Base-by-base conservation (phyloP, 2,888 invertebrate species). In the Pelosia muscerda region DNA sequence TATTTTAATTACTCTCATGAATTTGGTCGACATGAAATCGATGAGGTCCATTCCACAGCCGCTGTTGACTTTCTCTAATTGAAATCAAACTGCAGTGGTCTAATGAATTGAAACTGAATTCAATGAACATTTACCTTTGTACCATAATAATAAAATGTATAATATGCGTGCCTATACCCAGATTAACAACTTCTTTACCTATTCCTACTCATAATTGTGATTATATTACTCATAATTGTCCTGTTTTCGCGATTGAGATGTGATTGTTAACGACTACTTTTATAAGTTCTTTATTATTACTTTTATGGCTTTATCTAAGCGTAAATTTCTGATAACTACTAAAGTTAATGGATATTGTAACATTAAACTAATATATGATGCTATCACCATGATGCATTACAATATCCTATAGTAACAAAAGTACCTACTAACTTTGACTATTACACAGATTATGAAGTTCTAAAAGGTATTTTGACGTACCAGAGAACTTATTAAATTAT, bases 41-140 rank as follows among this genome's bases (percentile, higher is more conserved):
- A 75, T 80, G 88, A 88, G 81, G 83, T 85, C 81, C 86, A 82
- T 84, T 82, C 83, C 71, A 77, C 77, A 76, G 79, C 74, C 81
- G 70, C 78, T 92, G 85, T 92, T 92, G 91, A 90, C 89, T 89
- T 84, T 86, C 87, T 85, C 90, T 91, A 91, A 92, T 92, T 91
- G 88, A 90, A 92, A 89, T 89, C 89, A 89, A 88, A 89, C 87
- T 91, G 88, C 89, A 88, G 69, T 77, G 76, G 80, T 84, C 85
- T 88, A 87, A 87, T 89, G 82, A 88, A 88, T 88, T 81, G 81
- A 78, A 82, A 72, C 76, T 75, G 76, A 79, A 78, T 84, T 81
- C 76, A 79, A 82, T 83, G 72, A 66, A 66, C 79, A 72, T 77
- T 71, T 65, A 72, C 65, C 65, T 62, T 60, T 69, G 28, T 71